Conservation (phyloP, 1,140 invertebrate species). For the Odontomachus brunneus region DNA sequence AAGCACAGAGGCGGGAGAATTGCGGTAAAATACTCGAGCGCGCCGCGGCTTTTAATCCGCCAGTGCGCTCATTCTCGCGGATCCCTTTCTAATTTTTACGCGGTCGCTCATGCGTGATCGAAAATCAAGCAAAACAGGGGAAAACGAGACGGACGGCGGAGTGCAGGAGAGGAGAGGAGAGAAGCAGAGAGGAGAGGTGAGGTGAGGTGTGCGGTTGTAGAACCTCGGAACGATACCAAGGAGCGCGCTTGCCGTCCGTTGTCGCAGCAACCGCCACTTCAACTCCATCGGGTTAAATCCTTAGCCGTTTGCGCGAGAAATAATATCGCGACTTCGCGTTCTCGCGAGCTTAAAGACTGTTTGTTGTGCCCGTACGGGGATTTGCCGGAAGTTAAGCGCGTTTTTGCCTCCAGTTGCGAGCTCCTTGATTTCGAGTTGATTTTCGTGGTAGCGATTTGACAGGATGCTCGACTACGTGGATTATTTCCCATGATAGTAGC, state of each 20-base stretch:
- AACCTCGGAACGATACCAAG: constrained; percentile 36
- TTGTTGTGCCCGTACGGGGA: neutral
- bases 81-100: constrained; percentile 82
- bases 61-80: constrained; percentile 73
- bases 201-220: constrained; percentile 24
- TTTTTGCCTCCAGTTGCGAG: neutral
- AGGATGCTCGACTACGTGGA: neutral
- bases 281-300: constrained; percentile 70
- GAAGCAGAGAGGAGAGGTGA: neutral
- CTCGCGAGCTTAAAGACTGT: constrained; percentile 22
- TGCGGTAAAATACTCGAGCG: constrained; percentile 77
- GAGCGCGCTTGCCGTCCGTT: constrained; percentile 63
- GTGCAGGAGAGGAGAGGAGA: constrained; percentile 32
- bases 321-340: constrained; percentile 69
- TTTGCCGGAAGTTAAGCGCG: constrained; percentile 10
- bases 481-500: neutral
- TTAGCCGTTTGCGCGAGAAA: constrained; percentile 68
- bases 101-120: constrained; percentile 78
- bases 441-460: neutral
- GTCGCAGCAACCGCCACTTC: constrained; percentile 71
- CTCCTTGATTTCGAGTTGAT: constrained; percentile 14
- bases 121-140: constrained; percentile 73
- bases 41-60: constrained; percentile 75
- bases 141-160: constrained; percentile 46
- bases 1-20: constrained; percentile 72